Evolutionary conservation across 2,888 invertebrate genomes (phyloP), one percentile per base, ranked within the genome.

Genomic region (Ephialtes manifestator): DNA sequence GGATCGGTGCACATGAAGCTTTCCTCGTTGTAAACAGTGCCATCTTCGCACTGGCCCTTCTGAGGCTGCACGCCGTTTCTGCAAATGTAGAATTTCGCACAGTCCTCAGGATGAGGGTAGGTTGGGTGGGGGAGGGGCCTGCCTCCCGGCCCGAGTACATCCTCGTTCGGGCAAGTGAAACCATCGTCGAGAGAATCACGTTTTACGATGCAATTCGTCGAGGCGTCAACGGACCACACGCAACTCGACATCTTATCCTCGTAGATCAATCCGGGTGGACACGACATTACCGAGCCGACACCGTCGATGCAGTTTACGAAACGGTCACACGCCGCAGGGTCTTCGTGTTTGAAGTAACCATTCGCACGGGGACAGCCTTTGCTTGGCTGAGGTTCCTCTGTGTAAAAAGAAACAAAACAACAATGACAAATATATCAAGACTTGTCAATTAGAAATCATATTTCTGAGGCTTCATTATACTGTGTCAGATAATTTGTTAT

Each of bases 1-100:
- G 97, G 96, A 7, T 97, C 96, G 91, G 97, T 97, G 90, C 97
- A 97, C 93, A 96, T 96, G 91, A 97, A 96, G 7, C 96, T 96
- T 18, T 96, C 96, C 88, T 97, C 97, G 90, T 97, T 97, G 95
- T 97, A 98, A 65, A 97, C 97, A 76, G 95, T 96, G 55, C 97
- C 97, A 0, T 95, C 94, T 0, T 96, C 95, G 91, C 97, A 97
- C 89, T 96, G 96, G 7, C 97, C 97, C 90, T 96, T 96, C 92
- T 97, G 97, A 0, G 97, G 97, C 89, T 96, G 96, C 3, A 97
- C 95, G 0, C 97, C 97, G 90, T 97, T 97, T 86, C 97, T 95
- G 94, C 97, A 97, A 90, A 97, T 97, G 95, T 97, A 97, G 95
- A 97, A 97, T 92, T 97, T 97, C 92, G 96, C 96, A 92, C 97